Percentiles rank a stretch among this genome's conserved stretches.
phyloP scores from a whole-genome alignment of 2,888 invertebrate genomes.

The Brassicogethes aeneus region DNA sequence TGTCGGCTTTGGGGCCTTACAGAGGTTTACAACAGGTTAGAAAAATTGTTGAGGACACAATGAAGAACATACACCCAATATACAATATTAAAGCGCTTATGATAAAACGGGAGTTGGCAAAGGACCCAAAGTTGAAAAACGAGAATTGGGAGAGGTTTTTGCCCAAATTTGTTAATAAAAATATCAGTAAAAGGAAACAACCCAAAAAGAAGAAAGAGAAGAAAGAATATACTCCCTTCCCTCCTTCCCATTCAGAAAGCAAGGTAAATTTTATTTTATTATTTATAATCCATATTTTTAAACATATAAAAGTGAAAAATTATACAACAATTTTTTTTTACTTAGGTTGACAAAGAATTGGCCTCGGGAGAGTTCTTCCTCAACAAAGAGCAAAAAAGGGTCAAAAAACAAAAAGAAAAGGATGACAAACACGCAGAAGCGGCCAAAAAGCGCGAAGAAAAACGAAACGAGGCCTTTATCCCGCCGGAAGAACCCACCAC shows the following conservation, averaged over 20 bases:
- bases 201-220: constrained; percentile 83
- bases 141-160: constrained; percentile 96
- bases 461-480: constrained; percentile 70
- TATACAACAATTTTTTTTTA: constrained; percentile 11
- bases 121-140: constrained; percentile 83
- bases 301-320: neutral
- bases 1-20: constrained; percentile 92
- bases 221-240: constrained; percentile 95
- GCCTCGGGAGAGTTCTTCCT: constrained; percentile 97
- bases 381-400: constrained; percentile 69
- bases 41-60: constrained; percentile 89
- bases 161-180: constrained; percentile 85
- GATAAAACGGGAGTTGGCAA: constrained; percentile 93
- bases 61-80: constrained; percentile 98
- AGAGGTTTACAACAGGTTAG: constrained; percentile 81
- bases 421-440: constrained; percentile 70
- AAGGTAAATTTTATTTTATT: too few species aligned
- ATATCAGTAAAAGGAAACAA: constrained; percentile 78
- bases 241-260: constrained; percentile 86
- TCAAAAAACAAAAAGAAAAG: constrained; percentile 62
- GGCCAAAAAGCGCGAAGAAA: constrained; percentile 64
- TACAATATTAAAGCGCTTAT: constrained; percentile 95
- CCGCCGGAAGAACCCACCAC: constrained; percentile 58
- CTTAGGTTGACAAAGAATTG: constrained; percentile 72
- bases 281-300: constrained; percentile 5